A percentile compares a stretch with the other conserved stretches of the same genome.
These are phyloP conservation scores for Reticulitermes speratus DNA, from an alignment of 1,140 invertebrate species.

Conservation along the genomic window DNA sequence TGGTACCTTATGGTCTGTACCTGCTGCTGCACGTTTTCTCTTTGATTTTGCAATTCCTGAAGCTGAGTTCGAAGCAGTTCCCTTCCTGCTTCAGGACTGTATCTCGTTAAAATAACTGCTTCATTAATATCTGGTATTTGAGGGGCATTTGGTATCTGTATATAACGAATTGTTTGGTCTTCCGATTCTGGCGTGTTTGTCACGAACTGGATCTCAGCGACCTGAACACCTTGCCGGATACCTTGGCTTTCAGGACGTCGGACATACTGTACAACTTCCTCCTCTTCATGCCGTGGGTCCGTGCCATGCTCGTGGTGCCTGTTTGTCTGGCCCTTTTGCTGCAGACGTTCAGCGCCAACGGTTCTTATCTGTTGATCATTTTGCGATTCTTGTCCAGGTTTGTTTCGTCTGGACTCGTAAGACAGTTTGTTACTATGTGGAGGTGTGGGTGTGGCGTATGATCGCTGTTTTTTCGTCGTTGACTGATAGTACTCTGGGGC, in stretches of 20 bases:
- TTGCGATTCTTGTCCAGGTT: not conserved
- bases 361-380: not conserved
- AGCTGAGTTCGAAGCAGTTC: not conserved
- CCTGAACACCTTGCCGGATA: not conserved
- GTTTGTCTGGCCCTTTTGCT: not conserved
- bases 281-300: not conserved
- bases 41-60: not conserved
- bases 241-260: not conserved
- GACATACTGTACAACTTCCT: not conserved
- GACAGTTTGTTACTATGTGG: not conserved
- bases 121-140: not conserved
- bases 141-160: not conserved
- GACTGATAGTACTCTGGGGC: not conserved
- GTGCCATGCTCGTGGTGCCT: not conserved
- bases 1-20: not conserved
- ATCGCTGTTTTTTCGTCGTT: conserved; percentile 27
- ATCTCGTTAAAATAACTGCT: not conserved
- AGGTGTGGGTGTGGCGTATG: conserved; percentile 24
- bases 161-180: not conserved
- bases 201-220: not conserved
- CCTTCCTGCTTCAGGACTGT: not conserved
- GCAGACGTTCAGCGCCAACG: not conserved
- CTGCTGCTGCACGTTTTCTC: not conserved
- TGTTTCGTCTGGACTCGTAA: not conserved
- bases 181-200: not conserved